phyloP scores from a whole-genome alignment of 2,797 vertebrate species.

The Crocodylus rhombifer region DNA sequence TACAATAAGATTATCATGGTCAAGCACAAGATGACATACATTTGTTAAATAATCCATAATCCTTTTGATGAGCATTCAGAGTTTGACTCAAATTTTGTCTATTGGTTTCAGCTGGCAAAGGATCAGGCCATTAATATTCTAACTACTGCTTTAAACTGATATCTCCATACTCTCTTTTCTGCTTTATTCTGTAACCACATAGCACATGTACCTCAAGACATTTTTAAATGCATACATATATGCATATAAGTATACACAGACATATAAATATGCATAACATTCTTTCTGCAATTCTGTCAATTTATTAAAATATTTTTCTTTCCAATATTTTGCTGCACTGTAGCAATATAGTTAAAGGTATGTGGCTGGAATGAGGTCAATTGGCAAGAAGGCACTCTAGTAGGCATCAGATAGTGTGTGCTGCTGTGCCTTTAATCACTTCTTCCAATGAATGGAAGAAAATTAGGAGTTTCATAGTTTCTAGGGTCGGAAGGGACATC shows the following conservation, averaged over 20 bases:
- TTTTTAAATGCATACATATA: background rate
- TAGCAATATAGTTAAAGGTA: background rate
- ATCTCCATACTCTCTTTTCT: slow-evolving; percentile 34
- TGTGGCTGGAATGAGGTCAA: background rate
- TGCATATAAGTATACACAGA: background rate
- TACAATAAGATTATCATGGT: slow-evolving; percentile 50
- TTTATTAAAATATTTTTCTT: background rate
- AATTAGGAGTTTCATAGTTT: background rate
- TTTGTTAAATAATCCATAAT: slow-evolving; percentile 56
- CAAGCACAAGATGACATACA: slow-evolving; percentile 21
- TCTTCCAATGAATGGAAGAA: background rate
- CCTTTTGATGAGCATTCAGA: slow-evolving; percentile 63
- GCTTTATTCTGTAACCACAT: background rate
- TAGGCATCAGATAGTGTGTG: background rate
- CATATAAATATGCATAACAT: background rate
- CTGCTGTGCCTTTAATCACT: background rate
- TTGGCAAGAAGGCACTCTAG: background rate
- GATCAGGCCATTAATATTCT: slow-evolving; percentile 44
- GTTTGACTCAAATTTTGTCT: slow-evolving; percentile 50
- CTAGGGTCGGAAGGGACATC: too few relatives aligned
- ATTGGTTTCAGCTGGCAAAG: slow-evolving; percentile 48
- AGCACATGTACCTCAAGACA: background rate
- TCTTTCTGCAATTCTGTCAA: background rate
- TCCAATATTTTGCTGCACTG: background rate
- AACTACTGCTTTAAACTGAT: slow-evolving; percentile 37